Percentiles rank a stretch among this genome's conserved stretches.
Evolutionary conservation across 2,113 vertebrate species (phyloP).

Genomic region (human (Homo sapiens)): DNA sequence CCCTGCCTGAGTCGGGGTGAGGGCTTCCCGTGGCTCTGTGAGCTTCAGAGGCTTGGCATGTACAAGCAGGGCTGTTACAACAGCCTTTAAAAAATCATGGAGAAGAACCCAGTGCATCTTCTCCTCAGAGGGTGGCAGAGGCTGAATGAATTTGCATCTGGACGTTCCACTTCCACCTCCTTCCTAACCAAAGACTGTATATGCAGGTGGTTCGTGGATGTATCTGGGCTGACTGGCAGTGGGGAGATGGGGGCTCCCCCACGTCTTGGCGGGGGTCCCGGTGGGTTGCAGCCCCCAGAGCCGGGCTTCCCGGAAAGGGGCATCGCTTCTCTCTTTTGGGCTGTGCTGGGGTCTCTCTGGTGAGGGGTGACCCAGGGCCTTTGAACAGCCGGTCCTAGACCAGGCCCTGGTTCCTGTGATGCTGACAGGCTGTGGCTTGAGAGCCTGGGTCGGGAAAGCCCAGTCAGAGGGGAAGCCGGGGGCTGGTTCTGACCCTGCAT

Average conservation of each 20-base stretch:
- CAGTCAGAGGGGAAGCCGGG: fast-evolving
- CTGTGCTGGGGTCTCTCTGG: background rate
- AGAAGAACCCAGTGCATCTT: background rate
- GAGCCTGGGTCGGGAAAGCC: fast-evolving
- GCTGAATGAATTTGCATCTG: background rate
- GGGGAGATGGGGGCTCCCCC: fast-evolving
- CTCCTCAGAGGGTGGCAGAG: background rate
- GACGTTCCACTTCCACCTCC: background rate
- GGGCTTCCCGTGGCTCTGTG: background rate
- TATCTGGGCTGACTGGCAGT: background rate
- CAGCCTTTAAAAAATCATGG: fast-evolving
- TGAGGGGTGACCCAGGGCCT: background rate
- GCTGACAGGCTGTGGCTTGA: too few species aligned
- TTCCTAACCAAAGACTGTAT: too few species aligned
- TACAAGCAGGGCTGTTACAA: fast-evolving
- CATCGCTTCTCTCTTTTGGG: background rate
- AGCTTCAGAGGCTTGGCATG: fast-evolving
- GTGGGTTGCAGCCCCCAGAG: fast-evolving
- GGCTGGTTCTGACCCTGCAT: fast-evolving
- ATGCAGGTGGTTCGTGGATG: fast-evolving
- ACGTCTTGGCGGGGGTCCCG: fast-evolving
- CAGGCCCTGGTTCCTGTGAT: fast-evolving
- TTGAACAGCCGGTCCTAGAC: background rate
- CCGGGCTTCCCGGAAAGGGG: background rate
- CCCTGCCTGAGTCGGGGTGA: background rate